A percentile compares a stretch with the other conserved stretches of the same genome.
phyloP scores from a whole-genome alignment of 2,797 vertebrate species.

The Artibeus jamaicensis region DNA sequence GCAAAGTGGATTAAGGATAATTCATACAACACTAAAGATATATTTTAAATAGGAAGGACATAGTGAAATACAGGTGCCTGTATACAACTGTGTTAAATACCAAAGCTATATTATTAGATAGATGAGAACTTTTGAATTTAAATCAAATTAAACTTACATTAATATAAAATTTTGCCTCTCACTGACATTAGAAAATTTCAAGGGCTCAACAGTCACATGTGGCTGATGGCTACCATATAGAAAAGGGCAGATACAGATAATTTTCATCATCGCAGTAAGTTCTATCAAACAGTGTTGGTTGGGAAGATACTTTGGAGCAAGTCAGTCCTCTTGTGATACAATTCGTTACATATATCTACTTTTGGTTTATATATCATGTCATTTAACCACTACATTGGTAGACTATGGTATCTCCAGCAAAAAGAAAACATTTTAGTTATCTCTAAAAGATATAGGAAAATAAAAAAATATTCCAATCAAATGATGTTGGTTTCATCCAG shows the following conservation, averaged over 20 bases:
- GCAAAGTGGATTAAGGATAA: background rate
- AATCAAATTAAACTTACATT: background rate
- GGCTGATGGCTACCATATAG: background rate
- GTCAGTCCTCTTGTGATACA: background rate
- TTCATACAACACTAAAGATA: background rate
- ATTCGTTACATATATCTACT: background rate
- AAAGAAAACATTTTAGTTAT: background rate
- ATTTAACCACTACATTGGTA: background rate
- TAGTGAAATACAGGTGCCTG: background rate
- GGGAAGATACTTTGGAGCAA: background rate
- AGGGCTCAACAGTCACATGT: background rate
- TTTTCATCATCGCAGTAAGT: background rate
- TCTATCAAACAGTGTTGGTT: background rate
- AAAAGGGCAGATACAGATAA: accelerated
- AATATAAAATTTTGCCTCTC: background rate
- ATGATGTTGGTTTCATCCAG: background rate
- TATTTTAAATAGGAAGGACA: background rate
- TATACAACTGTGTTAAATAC: background rate
- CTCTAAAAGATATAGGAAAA: background rate
- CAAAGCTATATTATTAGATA: background rate
- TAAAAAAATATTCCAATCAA: background rate
- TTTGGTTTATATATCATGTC: background rate
- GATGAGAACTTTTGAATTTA: background rate
- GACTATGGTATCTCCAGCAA: background rate
- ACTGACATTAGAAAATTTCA: background rate